Evolutionary conservation across 2,113 vertebrate species (phyloP).

Genomic region (Macroglossus sobrinus): DNA sequence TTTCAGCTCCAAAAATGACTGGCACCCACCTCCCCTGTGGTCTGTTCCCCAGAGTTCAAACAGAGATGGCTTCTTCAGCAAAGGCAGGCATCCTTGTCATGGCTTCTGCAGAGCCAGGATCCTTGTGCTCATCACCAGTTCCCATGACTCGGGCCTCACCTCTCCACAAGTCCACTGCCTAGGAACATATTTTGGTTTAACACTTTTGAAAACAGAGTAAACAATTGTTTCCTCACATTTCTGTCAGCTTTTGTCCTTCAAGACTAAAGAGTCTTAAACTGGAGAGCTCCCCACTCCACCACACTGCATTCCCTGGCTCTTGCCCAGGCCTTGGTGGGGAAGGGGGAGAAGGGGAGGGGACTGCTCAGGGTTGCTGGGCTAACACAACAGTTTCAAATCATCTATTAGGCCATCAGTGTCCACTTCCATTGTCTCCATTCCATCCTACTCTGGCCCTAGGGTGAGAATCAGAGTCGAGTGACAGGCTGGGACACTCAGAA

Average conservation of each 20-base stretch:
- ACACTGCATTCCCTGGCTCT: background rate
- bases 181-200: background rate
- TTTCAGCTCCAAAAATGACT: background rate
- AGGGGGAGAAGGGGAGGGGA: background rate
- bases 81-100: fast-evolving
- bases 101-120: background rate
- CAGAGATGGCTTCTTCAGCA: background rate
- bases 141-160: background rate
- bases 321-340: background rate
- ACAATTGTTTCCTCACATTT: slow-evolving; percentile 57
- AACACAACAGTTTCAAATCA: background rate
- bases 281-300: background rate
- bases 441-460: background rate
- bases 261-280: slow-evolving; percentile 28
- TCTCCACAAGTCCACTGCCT: background rate
- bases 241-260: slow-evolving; percentile 23
- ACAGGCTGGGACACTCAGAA: background rate
- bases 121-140: background rate
- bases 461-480: background rate
- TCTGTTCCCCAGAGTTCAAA: background rate
- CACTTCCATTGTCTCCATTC: background rate
- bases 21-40: too few relatives aligned
- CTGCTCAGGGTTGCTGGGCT: background rate
- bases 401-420: background rate
- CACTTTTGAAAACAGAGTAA: slow-evolving; percentile 32